Evolutionary conservation across 2,888 invertebrate genomes (phyloP).

Genomic region (Norana najaformis): DNA sequence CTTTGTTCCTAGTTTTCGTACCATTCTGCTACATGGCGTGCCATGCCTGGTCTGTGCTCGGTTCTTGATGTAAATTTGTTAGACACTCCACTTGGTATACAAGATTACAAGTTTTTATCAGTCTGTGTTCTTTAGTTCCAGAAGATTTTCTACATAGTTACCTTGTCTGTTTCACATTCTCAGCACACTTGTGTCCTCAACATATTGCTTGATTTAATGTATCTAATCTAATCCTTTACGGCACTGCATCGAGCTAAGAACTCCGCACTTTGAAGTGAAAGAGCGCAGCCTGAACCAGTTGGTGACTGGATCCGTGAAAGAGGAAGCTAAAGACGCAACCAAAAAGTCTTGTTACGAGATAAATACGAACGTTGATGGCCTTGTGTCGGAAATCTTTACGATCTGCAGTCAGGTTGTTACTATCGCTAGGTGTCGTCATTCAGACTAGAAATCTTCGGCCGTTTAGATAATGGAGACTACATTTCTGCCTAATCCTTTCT

Average conservation of each 20-base stretch:
- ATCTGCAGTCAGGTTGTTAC: too few species aligned
- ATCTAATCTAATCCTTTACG: neutral
- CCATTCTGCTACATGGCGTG: neutral
- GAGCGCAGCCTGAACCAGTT: neutral
- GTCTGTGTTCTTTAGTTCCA: too few species aligned
- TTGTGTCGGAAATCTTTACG: neutral
- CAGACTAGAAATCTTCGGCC: neutral
- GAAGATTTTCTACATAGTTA: too few species aligned
- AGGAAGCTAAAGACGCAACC: neutral
- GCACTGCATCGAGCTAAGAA: neutral
- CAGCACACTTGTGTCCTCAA: too few species aligned
- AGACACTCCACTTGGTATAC: too few species aligned
- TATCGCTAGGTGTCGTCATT: neutral
- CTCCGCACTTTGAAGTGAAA: neutral
- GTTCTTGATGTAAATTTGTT: too few species aligned
- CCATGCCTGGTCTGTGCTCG: neutral
- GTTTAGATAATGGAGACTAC: neutral
- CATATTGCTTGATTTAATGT: too few species aligned
- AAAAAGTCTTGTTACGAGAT: neutral
- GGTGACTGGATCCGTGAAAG: neutral
- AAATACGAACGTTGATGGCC: neutral
- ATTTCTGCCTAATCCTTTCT: neutral
- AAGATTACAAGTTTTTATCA: too few species aligned
- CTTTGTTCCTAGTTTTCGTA: neutral
- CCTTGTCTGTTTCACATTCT: too few species aligned